Base-by-base conservation (phyloP, 2,113 vertebrate species). In the Sigmodon hispidus region DNA sequence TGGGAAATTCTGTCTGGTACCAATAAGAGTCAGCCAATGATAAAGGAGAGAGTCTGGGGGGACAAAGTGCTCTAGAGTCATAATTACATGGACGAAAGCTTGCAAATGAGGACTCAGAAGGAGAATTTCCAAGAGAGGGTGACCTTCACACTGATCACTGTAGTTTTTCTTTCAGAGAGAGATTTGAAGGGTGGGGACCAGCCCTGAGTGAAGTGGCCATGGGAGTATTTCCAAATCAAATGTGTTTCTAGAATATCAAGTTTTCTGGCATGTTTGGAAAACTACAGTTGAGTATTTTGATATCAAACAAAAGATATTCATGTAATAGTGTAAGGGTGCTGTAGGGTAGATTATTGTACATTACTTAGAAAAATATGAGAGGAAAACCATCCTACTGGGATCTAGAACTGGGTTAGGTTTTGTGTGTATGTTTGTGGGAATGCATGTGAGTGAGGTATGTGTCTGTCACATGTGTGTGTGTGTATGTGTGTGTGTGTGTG, bases 221-320 rank as follows among this genome's bases (percentile, higher is more conserved):
- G 85, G 48, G 12, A 80, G n/a, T 55, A 87, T 52, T 94, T 96
- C n/a, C 24, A 73, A 94, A 90, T 22, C 36, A 72, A 61, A 10
- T 6, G 10, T 84, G 31, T 73, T 76, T 43, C 75, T 93, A 75
- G 65, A 90, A 86, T 63, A 63, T 9, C 61, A 73, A 15, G 4
- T 84, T 96, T 86, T 72, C 69, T 76, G 73, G 45, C 45, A 59
- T 61, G 34, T 52, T 91, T 94, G 69, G 52, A 87, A 94, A 91
- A 95, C 59, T 48, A 43, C 57, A 87, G 76, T 48, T 40, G 50
- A 87, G 70, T 26, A 57, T 85, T 85, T 87, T 83, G 57, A 29
- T 59, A 80, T 77, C 43, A 87, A 76, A 70, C 5, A 55, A 73
- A 76, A 87, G 17, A 43, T 11, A 79, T 29, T 15, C 19, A 1